Evolutionary conservation across 2,888 invertebrate genomes (phyloP), one percentile per base, ranked within the genome.

Genomic region (Drosophila borealis): DNA sequence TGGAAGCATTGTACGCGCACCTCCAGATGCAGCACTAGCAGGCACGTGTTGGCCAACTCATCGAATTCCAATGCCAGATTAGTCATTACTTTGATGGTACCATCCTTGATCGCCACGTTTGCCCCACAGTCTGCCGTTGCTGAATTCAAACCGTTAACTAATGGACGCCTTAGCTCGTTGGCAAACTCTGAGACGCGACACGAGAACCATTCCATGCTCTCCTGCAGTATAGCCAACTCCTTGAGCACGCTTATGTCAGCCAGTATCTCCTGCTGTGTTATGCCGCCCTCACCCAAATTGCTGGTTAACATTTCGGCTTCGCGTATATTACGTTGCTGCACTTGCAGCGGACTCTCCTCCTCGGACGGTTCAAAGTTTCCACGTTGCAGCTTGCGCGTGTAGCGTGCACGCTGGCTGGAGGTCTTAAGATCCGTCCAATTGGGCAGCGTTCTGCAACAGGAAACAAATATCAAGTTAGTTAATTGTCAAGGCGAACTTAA

Each of bases 1-100:
- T 97, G 97, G 93, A 99, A 98, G 92, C 98, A 99, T 91, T 98
- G 98, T 45, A 99, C 98, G 65, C 98, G 94, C 68, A 96, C 95
- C 94, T 99, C 99, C 80, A 99, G 94, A 93, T 99, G 98, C 57
- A 99, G 93, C 67, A 99, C 95, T 44, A 99, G 93, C 67, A 99
- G 94, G 89, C 98, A 98, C 57, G 97, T 98, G 90, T 98, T 97
- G 0, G 98, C 96, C 60, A 98, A 94, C 85, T 98, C 97, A 90
- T 97, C 96, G 91, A 97, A 98, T 74, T 96, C 96, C 78, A 95
- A 93, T 0, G 96, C 96, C 55, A 97, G 94, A 71, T 95, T 94
- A 9, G 94, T 93, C 51, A 96, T 92, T 50, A 96, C 95, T 75
- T 95, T 94, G 13, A 95, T 93, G 2, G 94, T 93, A 13, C 94